Percentiles rank a stretch among this genome's conserved stretches.
These are phyloP conservation scores for Bagarius yarrelli DNA, from an alignment of 2,113 vertebrate species.

Conservation along the genomic window DNA sequence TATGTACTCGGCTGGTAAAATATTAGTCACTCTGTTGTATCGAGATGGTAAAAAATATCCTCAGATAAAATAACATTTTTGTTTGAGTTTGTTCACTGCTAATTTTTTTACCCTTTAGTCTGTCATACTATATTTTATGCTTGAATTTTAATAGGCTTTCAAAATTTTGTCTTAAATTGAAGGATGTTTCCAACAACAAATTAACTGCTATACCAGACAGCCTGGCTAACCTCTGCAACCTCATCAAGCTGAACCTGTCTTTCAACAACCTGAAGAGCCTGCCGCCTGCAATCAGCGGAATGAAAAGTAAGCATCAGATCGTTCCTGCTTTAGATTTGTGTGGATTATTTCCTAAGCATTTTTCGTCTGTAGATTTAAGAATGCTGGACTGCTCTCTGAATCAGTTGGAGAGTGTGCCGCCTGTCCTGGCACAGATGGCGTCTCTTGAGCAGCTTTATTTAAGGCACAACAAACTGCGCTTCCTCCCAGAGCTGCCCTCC, in stretches of 20 bases:
- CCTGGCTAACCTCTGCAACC: constrained; percentile 71
- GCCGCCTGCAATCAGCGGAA: constrained; percentile 77
- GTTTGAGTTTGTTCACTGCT: not conserved
- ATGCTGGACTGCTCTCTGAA: constrained; percentile 92
- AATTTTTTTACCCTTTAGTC: not conserved
- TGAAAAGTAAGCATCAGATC: constrained; percentile 79
- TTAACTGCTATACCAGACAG: constrained; percentile 76
- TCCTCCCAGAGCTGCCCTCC: constrained; percentile 77
- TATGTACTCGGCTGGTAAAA: no score
- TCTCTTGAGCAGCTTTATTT: constrained; percentile 89
- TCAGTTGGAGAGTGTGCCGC: constrained; percentile 79
- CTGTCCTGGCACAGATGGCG: constrained; percentile 77
- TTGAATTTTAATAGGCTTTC: constrained; percentile 25
- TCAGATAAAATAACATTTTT: not conserved
- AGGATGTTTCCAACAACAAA: constrained; percentile 88
- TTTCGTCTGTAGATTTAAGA: constrained; percentile 73
- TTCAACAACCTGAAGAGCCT: constrained; percentile 81
- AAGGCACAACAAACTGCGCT: constrained; percentile 83
- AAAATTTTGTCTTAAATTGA: constrained; percentile 48
- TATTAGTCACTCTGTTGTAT: no score
- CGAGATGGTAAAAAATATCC: not conserved
- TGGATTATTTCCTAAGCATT: not conserved
- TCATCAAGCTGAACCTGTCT: constrained; percentile 80
- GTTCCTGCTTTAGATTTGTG: constrained; percentile 12
- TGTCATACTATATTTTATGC: not conserved